Evolutionary conservation across 2,113 vertebrate species (phyloP).

Genomic region (Peromyscus californicus): DNA sequence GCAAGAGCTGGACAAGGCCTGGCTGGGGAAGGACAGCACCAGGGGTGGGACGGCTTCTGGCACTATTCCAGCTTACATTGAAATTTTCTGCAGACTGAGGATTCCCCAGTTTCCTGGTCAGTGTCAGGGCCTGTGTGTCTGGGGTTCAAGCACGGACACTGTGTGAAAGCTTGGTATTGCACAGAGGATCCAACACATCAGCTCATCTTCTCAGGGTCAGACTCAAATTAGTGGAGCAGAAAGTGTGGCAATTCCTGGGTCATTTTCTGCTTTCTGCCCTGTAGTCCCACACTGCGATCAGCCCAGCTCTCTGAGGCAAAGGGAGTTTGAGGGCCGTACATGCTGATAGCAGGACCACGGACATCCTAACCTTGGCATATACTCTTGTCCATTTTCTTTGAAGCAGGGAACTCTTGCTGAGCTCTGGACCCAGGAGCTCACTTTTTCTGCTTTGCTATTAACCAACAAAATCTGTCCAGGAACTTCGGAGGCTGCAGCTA

Average conservation of each 20-base stretch:
- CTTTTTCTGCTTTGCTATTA: conserved; percentile 71
- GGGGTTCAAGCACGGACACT: conserved; percentile 13
- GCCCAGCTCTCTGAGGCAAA: background rate
- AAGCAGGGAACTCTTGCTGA: conserved; percentile 16
- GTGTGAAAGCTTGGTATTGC: conserved; percentile 41
- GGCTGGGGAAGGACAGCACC: background rate
- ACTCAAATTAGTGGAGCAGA: background rate
- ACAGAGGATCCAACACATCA: conserved; percentile 25
- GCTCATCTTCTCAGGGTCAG: conserved; percentile 37
- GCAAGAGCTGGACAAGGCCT: background rate
- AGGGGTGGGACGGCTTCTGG: background rate
- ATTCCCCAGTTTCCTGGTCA: background rate
- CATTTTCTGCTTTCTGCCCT: background rate
- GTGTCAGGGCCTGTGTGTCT: background rate
- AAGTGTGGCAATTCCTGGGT: conserved; percentile 37
- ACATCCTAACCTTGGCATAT: conserved; percentile 7
- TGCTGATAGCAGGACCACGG: background rate
- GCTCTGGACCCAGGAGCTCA: conserved; percentile 52
- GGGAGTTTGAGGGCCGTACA: background rate
- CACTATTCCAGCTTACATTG: conserved; percentile 26
- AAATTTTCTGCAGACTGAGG: background rate
- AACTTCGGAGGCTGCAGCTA: conserved; percentile 55
- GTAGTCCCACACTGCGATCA: background rate
- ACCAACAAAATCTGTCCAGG: conserved; percentile 56
- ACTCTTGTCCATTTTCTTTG: conserved; percentile 37